A percentile compares a stretch with the other conserved stretches of the same genome.
phyloP scores from a whole-genome alignment of 1,140 invertebrate genomes.

The Drosophila pseudoananassae region DNA sequence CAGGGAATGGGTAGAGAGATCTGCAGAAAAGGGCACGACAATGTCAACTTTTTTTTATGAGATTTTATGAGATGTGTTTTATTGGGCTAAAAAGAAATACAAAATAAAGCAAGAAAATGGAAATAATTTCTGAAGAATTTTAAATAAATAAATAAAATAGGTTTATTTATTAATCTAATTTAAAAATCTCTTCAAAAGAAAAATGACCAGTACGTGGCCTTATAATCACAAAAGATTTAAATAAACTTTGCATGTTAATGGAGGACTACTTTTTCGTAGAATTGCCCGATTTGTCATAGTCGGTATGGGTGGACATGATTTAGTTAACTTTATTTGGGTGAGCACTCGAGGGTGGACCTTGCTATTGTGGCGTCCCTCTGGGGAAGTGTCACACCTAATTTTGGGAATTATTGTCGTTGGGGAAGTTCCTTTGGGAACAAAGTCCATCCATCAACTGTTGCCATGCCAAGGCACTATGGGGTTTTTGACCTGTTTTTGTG shows the following conservation, averaged over 20 bases:
- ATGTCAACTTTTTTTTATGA: constrained; percentile 38
- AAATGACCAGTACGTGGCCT: neutral
- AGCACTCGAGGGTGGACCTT: constrained; percentile 1
- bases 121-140: too few species aligned
- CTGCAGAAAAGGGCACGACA: constrained; percentile 38
- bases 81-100: too few species aligned
- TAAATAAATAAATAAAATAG: too few species aligned
- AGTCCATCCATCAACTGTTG: constrained; percentile 43
- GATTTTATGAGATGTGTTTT: too few species aligned
- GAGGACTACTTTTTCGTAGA: constrained; percentile 7
- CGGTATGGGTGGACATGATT: neutral
- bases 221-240: neutral
- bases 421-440: neutral
- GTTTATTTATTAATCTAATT: too few species aligned
- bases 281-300: constrained; percentile 24
- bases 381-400: constrained; percentile 35
- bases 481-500: too few species aligned
- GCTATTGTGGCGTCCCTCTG: neutral
- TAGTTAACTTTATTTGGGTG: constrained; percentile 24
- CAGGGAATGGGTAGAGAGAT: constrained; percentile 8
- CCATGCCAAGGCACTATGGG: too few species aligned
- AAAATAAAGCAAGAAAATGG: too few species aligned
- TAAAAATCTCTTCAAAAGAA: too few species aligned
- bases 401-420: neutral
- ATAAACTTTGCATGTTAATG: constrained; percentile 2